Evolutionary conservation across 2,797 vertebrate genomes (phyloP).

Genomic region (Hydrolagus colliei): DNA sequence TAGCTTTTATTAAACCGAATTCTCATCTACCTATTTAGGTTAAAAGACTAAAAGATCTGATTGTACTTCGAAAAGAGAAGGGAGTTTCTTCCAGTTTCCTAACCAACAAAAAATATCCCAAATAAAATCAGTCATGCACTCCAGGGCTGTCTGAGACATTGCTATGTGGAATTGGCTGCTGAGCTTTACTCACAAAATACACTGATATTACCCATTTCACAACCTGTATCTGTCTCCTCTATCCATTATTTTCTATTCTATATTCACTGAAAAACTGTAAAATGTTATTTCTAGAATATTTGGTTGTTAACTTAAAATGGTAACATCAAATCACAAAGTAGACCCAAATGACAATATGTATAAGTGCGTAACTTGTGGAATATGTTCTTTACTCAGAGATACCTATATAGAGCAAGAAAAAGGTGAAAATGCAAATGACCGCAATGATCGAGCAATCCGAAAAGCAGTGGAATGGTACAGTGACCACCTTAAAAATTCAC

Average conservation of each 20-base stretch:
- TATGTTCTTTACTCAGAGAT: constrained; percentile 59
- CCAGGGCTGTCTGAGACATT: too few relatives aligned
- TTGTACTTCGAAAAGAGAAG: too few relatives aligned
- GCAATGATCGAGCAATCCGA: constrained; percentile 88
- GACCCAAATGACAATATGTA: background rate
- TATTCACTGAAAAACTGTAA: background rate
- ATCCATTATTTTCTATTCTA: background rate
- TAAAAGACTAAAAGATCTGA: too few relatives aligned
- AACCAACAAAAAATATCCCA: too few relatives aligned
- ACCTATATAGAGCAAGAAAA: constrained; percentile 81
- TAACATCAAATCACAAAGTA: background rate
- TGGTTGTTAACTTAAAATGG: background rate
- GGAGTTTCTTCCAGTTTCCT: too few relatives aligned
- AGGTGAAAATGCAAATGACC: constrained; percentile 86
- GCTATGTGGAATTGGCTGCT: too few relatives aligned
- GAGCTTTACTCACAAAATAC: too few relatives aligned
- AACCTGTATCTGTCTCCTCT: too few relatives aligned
- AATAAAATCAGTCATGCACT: too few relatives aligned
- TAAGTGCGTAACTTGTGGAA: background rate
- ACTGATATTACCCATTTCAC: too few relatives aligned
- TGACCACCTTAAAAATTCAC: constrained; percentile 66
- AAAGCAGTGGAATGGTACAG: constrained; percentile 81
- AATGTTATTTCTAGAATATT: background rate
- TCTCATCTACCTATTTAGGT: too few relatives aligned
- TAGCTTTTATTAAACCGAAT: too few relatives aligned